Conservation (phyloP, 2,113 vertebrate species). For the Pterocles gutturalis region DNA sequence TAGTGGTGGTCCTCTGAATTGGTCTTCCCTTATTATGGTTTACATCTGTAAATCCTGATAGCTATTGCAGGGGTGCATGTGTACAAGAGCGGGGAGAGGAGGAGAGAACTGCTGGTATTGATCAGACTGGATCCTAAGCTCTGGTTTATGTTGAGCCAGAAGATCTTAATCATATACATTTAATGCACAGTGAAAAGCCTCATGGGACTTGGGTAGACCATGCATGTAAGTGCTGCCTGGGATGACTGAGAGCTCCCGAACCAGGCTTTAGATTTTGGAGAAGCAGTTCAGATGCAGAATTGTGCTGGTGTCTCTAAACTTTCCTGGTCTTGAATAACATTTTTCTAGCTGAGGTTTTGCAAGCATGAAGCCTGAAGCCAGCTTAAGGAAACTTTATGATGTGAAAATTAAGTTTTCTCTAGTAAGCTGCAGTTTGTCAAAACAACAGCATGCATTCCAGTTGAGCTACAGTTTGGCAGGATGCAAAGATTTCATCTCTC, state of each 20-base stretch:
- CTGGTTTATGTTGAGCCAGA: not conserved
- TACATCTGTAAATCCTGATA: not conserved
- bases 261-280: not conserved
- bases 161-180: not conserved
- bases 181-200: not conserved
- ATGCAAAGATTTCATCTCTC: slow-evolving; percentile 37
- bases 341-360: slow-evolving; percentile 57
- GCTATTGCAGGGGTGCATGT: not conserved
- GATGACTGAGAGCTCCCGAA: not conserved
- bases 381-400: slow-evolving; percentile 66
- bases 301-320: slow-evolving; percentile 29
- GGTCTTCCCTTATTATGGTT: not conserved
- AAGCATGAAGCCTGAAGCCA: slow-evolving; percentile 55
- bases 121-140: slow-evolving; percentile 14
- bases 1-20: not conserved
- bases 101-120: not conserved
- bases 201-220: not conserved
- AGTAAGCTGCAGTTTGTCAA: slow-evolving; percentile 71
- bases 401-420: slow-evolving; percentile 74
- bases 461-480: slow-evolving; percentile 60
- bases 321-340: slow-evolving; percentile 43
- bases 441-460: slow-evolving; percentile 58
- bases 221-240: not conserved
- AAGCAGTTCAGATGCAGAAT: slow-evolving; percentile 14
- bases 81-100: not conserved